These are phyloP conservation scores for Sinella curviseta DNA, from an alignment of 1,140 invertebrate species.

Conservation along the genomic window DNA sequence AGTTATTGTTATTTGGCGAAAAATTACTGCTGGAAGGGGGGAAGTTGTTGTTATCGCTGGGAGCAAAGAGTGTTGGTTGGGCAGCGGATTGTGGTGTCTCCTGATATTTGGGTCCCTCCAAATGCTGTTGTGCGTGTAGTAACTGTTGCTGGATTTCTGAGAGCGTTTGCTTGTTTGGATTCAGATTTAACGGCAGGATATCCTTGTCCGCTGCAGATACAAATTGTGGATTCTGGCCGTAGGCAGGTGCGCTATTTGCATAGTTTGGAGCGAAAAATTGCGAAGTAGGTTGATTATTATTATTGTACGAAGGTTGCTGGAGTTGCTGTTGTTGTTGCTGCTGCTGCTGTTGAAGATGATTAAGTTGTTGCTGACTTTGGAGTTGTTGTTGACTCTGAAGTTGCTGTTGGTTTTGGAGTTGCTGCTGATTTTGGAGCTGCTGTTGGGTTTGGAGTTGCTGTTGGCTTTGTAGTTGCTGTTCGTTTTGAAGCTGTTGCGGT, in stretches of 20 bases:
- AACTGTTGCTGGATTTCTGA: constrained; percentile 12
- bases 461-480: background rate
- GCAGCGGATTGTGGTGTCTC: background rate
- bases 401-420: background rate
- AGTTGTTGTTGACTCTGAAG: background rate
- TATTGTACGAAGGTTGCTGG: too few species aligned
- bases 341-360: background rate
- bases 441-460: background rate
- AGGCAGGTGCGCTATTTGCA: background rate
- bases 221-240: background rate
- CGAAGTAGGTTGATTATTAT: too few species aligned
- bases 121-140: background rate
- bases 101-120: constrained; percentile 3
- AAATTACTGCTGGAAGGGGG: background rate
- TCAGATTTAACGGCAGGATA: background rate
- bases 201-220: background rate
- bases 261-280: background rate
- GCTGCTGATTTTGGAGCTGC: background rate
- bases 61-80: background rate
- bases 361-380: background rate
- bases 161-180: background rate
- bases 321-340: background rate
- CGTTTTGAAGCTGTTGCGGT: background rate
- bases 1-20: background rate
- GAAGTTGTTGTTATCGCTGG: background rate